Percentiles rank a stretch among this genome's conserved stretches.
phyloP scores from a whole-genome alignment of 1,140 invertebrate species.

The Aphaenogaster rudis region DNA sequence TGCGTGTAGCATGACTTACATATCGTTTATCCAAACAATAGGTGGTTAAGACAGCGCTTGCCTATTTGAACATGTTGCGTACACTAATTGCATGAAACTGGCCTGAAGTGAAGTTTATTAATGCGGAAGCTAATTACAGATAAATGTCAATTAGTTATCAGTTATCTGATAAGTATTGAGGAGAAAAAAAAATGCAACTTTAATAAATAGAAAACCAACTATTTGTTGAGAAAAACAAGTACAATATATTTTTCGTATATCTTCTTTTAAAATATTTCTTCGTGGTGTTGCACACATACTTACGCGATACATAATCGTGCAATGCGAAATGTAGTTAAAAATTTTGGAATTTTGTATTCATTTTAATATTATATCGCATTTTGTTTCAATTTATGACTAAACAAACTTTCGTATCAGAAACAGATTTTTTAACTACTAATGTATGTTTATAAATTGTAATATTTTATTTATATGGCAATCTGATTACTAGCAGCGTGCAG shows the following conservation, averaged over 20 bases:
- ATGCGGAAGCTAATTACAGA: neutral
- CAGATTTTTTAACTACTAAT: too few relatives aligned
- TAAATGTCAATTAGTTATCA: neutral
- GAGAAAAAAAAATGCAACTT: neutral
- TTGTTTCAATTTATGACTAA: too few relatives aligned
- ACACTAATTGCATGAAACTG: constrained; percentile 21
- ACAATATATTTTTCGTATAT: neutral
- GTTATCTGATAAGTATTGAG: neutral
- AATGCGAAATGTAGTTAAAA: neutral
- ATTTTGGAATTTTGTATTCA: neutral
- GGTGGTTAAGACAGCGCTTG: constrained; percentile 62
- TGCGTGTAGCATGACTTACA: neutral
- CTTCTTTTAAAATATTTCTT: neutral
- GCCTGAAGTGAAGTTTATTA: neutral
- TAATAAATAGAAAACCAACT: neutral
- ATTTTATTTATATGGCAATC: too few relatives aligned
- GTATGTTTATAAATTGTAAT: too few relatives aligned
- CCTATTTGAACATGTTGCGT: constrained; percentile 62
- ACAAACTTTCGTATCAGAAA: too few relatives aligned
- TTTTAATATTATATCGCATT: neutral
- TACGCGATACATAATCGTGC: too few relatives aligned
- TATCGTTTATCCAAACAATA: neutral
- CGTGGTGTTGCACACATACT: neutral
- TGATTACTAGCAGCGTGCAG: too few relatives aligned
- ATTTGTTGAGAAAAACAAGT: neutral